Evolutionary conservation across 1,140 invertebrate species (phyloP), one percentile per base, ranked within the genome.

Genomic region (Drosophila sp.): DNA sequence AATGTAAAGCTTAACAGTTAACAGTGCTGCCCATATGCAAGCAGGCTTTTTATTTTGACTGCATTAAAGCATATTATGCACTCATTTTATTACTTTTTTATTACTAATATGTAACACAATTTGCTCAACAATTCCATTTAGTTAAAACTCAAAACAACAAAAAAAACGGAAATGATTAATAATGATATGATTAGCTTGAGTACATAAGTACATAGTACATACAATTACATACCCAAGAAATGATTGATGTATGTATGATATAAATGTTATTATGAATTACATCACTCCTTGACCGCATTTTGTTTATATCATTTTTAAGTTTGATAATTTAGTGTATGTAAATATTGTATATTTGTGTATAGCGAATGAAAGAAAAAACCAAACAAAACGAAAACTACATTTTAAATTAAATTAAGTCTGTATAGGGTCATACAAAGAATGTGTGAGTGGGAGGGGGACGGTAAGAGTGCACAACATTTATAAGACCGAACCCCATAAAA

Each of bases 281-380:
- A 56, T 70, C 51, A 61, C 41, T 54, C 38, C 70, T 56, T 38
- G 40, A 66, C 66, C 64, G 57, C 65, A 21, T 62, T 70, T 82
- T 58, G 45, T 73, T 78, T 58, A 70, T 67, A 70, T 59, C 32
- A 59, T 53, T 65, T 54, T 51, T 64, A 79, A 62, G 61, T 57
- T 71, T 82, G 61, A 66, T 73, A 72, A 72, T 83, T 59, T 74
- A 69, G 56, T 70, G 18, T 70, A 40, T 89, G 83, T 89, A 89
- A 89, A 89, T 89, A 89, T 78, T 89, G 84, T 89, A 89, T 89
- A 89, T 89, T 89, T 89, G 84, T 89, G 84, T 89, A 89, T 89
- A 89, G 77, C 75, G 69, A 32, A 62, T 13, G 38, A 53, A 62
- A 61, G 38, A 64, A 66, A 76, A 70, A 62, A 43, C 70, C 76